Conservation (phyloP, 1,140 invertebrate species). For the Drosophila kanapiae region DNA sequence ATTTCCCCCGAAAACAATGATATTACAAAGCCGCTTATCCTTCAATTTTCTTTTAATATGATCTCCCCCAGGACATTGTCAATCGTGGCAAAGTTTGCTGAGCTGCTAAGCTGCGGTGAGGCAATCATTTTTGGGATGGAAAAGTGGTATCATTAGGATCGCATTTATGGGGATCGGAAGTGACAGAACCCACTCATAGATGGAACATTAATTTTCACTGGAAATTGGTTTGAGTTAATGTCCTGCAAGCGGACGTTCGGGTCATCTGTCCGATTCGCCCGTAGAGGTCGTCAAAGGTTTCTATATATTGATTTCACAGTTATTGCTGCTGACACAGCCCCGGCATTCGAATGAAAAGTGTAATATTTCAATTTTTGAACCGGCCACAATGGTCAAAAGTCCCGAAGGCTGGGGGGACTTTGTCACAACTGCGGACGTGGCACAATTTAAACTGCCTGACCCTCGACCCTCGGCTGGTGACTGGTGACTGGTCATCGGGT, state of each 20-base stretch:
- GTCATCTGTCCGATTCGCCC: slow-evolving; percentile 60
- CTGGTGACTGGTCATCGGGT: slow-evolving; percentile 62
- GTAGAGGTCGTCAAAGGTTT: slow-evolving; percentile 28
- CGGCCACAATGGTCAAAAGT: slow-evolving; percentile 15
- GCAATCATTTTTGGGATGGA: not conserved
- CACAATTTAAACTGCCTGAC: slow-evolving; percentile 73
- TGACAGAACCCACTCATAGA: slow-evolving; percentile 56
- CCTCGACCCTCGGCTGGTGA: slow-evolving; percentile 45
- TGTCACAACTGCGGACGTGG: slow-evolving; percentile 65
- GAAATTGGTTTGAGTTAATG: slow-evolving; percentile 48
- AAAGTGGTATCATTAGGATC: slow-evolving; percentile 60
- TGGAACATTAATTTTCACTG: slow-evolving; percentile 60
- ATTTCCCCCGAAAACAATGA: not conserved
- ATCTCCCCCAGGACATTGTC: not conserved
- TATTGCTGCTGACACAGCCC: slow-evolving; percentile 57
- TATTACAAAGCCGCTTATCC: not conserved
- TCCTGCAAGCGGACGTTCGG: slow-evolving; percentile 41
- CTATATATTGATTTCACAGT: slow-evolving; percentile 61
- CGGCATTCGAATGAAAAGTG: slow-evolving; percentile 66
- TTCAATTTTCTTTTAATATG: not conserved
- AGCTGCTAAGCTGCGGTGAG: not conserved
- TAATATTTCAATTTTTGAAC: slow-evolving; percentile 81
- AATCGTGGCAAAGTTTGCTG: not conserved
- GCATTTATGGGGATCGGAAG: slow-evolving; percentile 48
- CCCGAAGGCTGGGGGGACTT: slow-evolving; percentile 2